Percentiles rank a stretch among this genome's conserved stretches.
phyloP scores from a whole-genome alignment of 2,797 vertebrate species.

The Hapalemur alaotrensis region DNA sequence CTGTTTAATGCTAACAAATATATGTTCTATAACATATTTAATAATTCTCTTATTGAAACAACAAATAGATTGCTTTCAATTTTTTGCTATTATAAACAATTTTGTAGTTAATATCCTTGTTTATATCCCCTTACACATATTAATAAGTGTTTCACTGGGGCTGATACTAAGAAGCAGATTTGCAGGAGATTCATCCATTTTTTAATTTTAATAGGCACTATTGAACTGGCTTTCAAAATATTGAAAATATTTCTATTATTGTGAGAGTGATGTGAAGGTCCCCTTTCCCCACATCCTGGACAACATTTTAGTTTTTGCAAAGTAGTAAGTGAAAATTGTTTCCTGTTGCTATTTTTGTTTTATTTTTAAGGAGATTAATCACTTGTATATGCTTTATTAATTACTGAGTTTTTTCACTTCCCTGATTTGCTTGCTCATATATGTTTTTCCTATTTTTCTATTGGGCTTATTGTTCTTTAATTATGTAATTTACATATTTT shows the following conservation, averaged over 20 bases:
- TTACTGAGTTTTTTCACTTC: not conserved
- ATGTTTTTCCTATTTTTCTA: not conserved
- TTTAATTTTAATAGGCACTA: not conserved
- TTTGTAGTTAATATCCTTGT: not conserved
- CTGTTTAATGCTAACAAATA: not conserved
- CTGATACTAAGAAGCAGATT: not conserved
- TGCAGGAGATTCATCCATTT: not conserved
- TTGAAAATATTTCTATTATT: not conserved
- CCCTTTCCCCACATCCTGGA: not conserved
- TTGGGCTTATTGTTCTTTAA: not conserved
- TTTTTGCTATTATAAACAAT: not conserved
- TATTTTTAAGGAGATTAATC: not conserved
- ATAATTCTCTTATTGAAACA: not conserved
- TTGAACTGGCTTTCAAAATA: not conserved
- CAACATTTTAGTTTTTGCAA: not conserved
- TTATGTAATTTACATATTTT: not conserved
- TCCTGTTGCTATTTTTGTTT: not conserved
- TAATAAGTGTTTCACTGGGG: not conserved
- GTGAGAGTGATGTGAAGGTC: not conserved
- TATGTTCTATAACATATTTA: not conserved
- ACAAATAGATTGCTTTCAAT: not conserved
- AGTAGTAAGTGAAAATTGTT: not conserved
- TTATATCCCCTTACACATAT: not conserved
- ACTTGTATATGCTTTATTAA: not conserved
- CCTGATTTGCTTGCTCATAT: not conserved